Evolutionary conservation across 2,113 vertebrate genomes (phyloP), one percentile per base, ranked within the genome.

Genomic region (Myiozetetes cayanensis): DNA sequence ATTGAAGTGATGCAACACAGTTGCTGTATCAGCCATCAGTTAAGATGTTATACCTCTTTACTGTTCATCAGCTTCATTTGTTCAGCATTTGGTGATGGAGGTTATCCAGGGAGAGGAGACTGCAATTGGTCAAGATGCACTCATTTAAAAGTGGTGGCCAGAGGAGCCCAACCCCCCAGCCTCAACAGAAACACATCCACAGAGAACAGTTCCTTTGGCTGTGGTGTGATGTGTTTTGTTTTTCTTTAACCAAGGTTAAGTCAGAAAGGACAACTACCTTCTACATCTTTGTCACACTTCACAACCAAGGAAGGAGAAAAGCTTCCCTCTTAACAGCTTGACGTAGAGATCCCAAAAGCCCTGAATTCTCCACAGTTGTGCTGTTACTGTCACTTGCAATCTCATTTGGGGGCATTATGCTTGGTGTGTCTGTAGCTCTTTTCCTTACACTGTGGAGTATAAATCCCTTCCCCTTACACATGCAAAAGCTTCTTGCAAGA

Each of bases 141-240:
- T 70, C 25, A 8, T 23, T 52, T 75, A 66, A 35, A 53, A 61
- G 55, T 31, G 44, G 31, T n/a, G 56, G 62, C 46, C 56, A 75
- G 66, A 49, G 66, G 4, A 85, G 53, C 12, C 14, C 61, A 55
- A 4, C 41, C 74, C 53, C 30, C 8, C 31, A 66, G 3, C n/a
- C 25, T 66, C 66, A 33, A 2, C 0, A 61, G 49, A 87, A 25
- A 67, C 12, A n/a, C 2, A 2, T 72, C n/a, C 31, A 43, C 28
- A 39, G 53, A 63, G 46, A 59, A 37, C 49, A 58, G 25, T 79
- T 85, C n/a, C 63, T 49, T 43, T 65, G 49, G 44, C 50, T 76
- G 44, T 11, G 24, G 20, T 37, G 35, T 46, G 30, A 41, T 73
- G 24, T 3, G 2, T 31, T 37, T 19, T 0, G 0, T 30, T 68